phyloP scores from a whole-genome alignment of 92 coral and sea anemone genomes.

The Muricea muricata region DNA sequence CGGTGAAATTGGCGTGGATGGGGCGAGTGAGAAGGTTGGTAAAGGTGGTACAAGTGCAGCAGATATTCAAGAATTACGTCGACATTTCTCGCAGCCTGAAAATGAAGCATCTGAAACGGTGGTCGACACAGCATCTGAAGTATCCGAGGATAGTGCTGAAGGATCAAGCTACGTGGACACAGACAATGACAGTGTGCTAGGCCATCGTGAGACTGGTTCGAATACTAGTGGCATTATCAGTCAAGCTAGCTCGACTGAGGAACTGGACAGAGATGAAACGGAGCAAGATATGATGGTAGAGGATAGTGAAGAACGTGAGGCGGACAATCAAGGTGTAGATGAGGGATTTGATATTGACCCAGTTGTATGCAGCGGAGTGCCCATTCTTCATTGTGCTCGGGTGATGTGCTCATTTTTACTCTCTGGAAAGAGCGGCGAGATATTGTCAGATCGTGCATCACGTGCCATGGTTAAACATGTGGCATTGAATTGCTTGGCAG shows the following conservation, averaged over 20 bases:
- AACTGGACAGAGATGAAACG: conserved; percentile 64
- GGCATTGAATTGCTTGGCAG: conserved; percentile 85
- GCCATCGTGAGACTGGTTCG: conserved; percentile 70
- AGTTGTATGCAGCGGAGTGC: conserved; percentile 87
- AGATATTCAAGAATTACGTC: conserved; percentile 31
- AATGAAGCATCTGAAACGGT: conserved; percentile 44
- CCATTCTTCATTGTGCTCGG: conserved; percentile 89
- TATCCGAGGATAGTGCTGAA: conserved; percentile 62
- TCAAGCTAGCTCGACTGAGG: conserved; percentile 50
- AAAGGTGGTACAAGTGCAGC: conserved; percentile 23
- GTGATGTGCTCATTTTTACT: conserved; percentile 91
- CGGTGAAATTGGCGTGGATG: conserved; percentile 16
- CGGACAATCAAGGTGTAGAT: conserved; percentile 68
- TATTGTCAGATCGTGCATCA: conserved; percentile 86
- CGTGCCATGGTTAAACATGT: conserved; percentile 96
- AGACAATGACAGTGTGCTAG: conserved; percentile 51
- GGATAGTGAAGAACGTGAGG: conserved; percentile 51
- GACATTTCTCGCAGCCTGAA: conserved; percentile 30
- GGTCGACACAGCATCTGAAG: conserved; percentile 49
- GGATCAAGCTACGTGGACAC: conserved; percentile 64
- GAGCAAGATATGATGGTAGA: conserved; percentile 39
- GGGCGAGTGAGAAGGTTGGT: conserved; percentile 6
- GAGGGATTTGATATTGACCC: conserved; percentile 92
- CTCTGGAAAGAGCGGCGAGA: conserved; percentile 88
- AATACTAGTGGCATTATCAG: conserved; percentile 68